Conservation (phyloP, 2,888 invertebrate species). For the Limnephilus auricula region DNA sequence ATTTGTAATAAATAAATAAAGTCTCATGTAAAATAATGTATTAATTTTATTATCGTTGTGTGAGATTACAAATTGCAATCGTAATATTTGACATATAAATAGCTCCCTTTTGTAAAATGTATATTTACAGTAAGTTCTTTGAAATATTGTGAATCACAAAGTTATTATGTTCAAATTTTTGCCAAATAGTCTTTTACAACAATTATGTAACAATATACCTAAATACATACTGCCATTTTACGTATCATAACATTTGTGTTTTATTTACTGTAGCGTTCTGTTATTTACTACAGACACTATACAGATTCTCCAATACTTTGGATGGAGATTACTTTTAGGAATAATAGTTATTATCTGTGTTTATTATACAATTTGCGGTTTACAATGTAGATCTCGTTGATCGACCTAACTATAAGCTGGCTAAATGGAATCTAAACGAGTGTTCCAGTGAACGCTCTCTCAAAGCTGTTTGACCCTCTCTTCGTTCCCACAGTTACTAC, state of each 20-base stretch:
- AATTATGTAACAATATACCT: neutral
- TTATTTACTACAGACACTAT: too few relatives aligned
- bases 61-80: neutral
- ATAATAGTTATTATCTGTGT: too few relatives aligned
- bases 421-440: too few relatives aligned
- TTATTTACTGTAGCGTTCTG: too few relatives aligned
- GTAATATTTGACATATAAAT: neutral
- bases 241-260: neutral
- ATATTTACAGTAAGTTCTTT: neutral
- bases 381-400: too few relatives aligned
- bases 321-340: too few relatives aligned
- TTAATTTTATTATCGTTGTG: neutral
- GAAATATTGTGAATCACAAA: neutral
- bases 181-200: conserved; percentile 18
- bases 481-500: too few relatives aligned
- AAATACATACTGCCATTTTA: conserved; percentile 24
- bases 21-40: neutral
- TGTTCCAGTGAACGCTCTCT: too few relatives aligned
- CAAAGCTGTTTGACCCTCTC: too few relatives aligned
- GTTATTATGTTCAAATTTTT: conserved; percentile 31
- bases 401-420: too few relatives aligned
- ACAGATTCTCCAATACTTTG: too few relatives aligned
- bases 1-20: neutral
- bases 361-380: too few relatives aligned
- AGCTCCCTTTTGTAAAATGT: neutral